Conservation (phyloP, 2,113 vertebrate genomes). For the Pantherophis guttatus region DNA sequence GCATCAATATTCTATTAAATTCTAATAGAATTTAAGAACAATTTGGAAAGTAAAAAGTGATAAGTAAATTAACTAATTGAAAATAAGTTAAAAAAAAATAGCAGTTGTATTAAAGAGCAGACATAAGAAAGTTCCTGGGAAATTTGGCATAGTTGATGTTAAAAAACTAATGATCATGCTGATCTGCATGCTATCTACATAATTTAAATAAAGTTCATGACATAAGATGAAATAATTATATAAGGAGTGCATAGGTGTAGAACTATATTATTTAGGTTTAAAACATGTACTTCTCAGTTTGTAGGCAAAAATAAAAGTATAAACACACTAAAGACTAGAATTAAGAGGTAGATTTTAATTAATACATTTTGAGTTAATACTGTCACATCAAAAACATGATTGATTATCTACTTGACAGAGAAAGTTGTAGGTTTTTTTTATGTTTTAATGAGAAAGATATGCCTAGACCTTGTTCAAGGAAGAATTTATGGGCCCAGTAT, state of each 20-base stretch:
- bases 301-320: background rate
- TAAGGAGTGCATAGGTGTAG: background rate
- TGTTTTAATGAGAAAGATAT: background rate
- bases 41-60: background rate
- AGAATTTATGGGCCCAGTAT: background rate
- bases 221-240: background rate
- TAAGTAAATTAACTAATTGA: background rate
- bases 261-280: background rate
- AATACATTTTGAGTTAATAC: background rate
- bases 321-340: background rate
- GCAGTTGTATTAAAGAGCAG: background rate
- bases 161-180: background rate
- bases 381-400: background rate
- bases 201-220: background rate
- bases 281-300: background rate
- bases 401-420: background rate
- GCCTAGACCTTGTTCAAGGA: background rate
- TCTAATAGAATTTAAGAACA: background rate
- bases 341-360: background rate
- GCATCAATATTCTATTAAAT: background rate
- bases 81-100: background rate
- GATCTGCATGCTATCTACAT: background rate
- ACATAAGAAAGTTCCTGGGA: background rate
- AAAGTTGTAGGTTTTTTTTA: background rate
- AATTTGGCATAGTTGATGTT: background rate